phyloP scores from a whole-genome alignment of 2,888 invertebrate genomes.

The Sinohyriopsis cumingii region DNA sequence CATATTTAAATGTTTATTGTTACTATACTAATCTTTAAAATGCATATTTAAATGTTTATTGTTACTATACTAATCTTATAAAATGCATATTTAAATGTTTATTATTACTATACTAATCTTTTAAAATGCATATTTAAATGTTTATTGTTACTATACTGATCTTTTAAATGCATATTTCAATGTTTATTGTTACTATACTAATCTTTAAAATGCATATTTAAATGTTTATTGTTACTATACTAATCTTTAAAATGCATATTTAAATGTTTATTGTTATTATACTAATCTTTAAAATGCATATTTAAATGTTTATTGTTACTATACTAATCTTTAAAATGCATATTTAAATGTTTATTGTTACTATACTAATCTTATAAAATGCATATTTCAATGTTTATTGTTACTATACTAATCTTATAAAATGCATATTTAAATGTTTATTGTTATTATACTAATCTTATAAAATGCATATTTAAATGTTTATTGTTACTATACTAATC shows the following conservation, averaged over 20 bases:
- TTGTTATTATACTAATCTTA: background rate
- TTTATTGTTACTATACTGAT: background rate
- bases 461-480: background rate
- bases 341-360: background rate
- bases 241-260: conserved; percentile 1
- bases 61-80: background rate
- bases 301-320: background rate
- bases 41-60: background rate
- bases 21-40: conserved; percentile 1
- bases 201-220: conserved; percentile 1
- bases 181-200: background rate
- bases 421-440: background rate
- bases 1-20: background rate
- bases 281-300: background rate
- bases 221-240: background rate
- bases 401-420: conserved; percentile 1
- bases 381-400: background rate
- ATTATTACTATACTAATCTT: background rate
- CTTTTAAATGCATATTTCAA: background rate
- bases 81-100: background rate
- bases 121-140: background rate
- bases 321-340: background rate
- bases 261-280: background rate
- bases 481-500: background rate
- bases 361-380: background rate